Base-by-base conservation (phyloP, 2,888 invertebrate species). In the Morinoia aosen region DNA sequence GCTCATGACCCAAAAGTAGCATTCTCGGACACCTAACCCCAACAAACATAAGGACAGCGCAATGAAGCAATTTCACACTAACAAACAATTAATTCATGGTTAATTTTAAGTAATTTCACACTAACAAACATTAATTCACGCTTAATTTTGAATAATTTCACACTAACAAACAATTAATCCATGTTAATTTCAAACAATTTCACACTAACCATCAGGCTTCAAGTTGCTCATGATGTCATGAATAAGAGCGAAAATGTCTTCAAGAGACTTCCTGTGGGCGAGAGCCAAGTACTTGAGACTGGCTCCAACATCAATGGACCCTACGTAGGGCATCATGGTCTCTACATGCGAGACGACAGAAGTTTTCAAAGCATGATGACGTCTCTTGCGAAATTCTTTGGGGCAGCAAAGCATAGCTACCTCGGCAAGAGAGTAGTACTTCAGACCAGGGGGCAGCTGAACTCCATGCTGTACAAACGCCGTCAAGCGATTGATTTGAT, bases 301-400 rank as follows among this genome's bases (percentile, higher is more conserved):
- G 39, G 48, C n/a, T 1, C 93, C 57, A 25, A 93, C 93, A 57
- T 93, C 57, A 57, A 93, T 57, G 57, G 93, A 93, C 33, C 93
- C 93, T 57, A 93, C 93, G 33, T 93, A 93, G 2, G 93, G 93
- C 93, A 93, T 16, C 93, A 93, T 93, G 57, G 93, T 19, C 58
- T 57, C 93, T 0, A 93, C 57, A 33, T 93, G 93, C 11, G 93
- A 56, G 12, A 93, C 48, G 33, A 93, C 25, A 33, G 56, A 93
- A 12, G 11, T 33, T n/a, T 93, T 93, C 25, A 93, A 4, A 12
- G 56, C 93, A 93, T 33, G 12, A 33, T 93, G 93, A 25, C 93
- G 39, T 33, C 56, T 14, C 33, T 57, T 19, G n/a, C 56, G 93
- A 56, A 93, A 57, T 33, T 16, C 58, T 1, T 48, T 56, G 10